phyloP scores from a whole-genome alignment of 2,888 invertebrate genomes.

The Lordiphosa fenestrarum region DNA sequence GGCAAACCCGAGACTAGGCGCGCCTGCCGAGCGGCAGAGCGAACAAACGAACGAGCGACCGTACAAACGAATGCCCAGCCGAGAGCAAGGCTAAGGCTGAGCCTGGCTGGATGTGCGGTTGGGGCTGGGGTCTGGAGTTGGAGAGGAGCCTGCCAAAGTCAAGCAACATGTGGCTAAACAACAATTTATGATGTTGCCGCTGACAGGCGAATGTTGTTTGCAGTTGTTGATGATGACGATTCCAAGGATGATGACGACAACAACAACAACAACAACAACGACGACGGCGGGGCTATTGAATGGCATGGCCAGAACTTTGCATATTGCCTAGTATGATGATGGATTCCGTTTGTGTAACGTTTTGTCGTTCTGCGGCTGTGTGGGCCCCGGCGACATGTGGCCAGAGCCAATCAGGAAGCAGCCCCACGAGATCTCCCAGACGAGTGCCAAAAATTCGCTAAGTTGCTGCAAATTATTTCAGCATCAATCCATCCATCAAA shows the following conservation, averaged over 20 bases:
- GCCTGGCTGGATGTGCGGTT: neutral
- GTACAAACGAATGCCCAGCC: slow-evolving; percentile 1
- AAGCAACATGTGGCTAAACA: slow-evolving; percentile 75
- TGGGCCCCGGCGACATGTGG: slow-evolving; percentile 43
- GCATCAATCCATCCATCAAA: slow-evolving; percentile 53
- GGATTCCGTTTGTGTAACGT: slow-evolving; percentile 56
- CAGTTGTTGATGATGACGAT: slow-evolving; percentile 74
- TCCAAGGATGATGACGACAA: slow-evolving; percentile 56
- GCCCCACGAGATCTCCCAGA: slow-evolving; percentile 7
- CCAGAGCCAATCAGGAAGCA: slow-evolving; percentile 26
- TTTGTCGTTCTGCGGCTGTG: slow-evolving; percentile 57
- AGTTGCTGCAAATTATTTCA: slow-evolving; percentile 21
- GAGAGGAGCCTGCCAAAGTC: slow-evolving; percentile 23
- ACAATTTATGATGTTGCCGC: slow-evolving; percentile 79
- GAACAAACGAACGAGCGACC: neutral
- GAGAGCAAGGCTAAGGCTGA: neutral
- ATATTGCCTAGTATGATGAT: slow-evolving; percentile 61
- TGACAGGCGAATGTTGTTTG: slow-evolving; percentile 78
- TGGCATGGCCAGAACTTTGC: slow-evolving; percentile 53
- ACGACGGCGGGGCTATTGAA: slow-evolving; percentile 36
- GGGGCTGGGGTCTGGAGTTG: neutral
- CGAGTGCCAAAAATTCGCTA: slow-evolving; percentile 27
- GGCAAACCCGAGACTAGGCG: slow-evolving; percentile 7
- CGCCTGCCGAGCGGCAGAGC: slow-evolving; percentile 16
- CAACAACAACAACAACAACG: slow-evolving; percentile 27